Conservation (phyloP, 2,888 invertebrate genomes). For the Dryomyza anilis region DNA sequence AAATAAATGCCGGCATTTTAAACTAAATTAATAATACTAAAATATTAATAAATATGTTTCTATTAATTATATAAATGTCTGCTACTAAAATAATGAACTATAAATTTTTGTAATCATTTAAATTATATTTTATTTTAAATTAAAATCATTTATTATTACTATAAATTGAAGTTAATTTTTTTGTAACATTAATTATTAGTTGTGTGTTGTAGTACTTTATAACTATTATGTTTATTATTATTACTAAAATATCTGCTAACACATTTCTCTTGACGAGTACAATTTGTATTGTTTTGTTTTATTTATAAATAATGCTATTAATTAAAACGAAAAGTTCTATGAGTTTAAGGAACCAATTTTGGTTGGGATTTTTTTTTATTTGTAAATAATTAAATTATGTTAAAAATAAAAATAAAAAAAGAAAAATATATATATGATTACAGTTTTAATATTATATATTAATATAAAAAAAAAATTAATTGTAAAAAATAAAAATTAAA, state of each 20-base stretch:
- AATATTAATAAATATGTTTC: background rate
- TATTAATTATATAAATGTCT: background rate
- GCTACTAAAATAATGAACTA: background rate
- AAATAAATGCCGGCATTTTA: too few relatives aligned
- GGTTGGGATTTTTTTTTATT: too few relatives aligned
- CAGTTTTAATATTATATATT: too few relatives aligned
- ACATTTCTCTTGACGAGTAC: constrained; percentile 57
- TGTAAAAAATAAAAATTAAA: too few relatives aligned
- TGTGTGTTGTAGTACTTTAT: constrained; percentile 32
- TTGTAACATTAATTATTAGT: constrained; percentile 14
- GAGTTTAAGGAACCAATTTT: too few relatives aligned
- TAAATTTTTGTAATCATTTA: background rate
- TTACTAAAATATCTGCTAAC: constrained; percentile 42
- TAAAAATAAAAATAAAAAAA: too few relatives aligned
- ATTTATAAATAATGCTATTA: too few relatives aligned
- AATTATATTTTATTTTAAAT: background rate
- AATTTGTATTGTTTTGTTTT: too few relatives aligned
- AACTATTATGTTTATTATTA: constrained; percentile 24
- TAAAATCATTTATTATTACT: background rate
- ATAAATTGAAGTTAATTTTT: background rate
- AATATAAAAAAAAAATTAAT: too few relatives aligned
- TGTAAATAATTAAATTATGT: too few relatives aligned
- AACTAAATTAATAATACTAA: too few relatives aligned
- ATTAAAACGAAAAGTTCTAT: background rate
- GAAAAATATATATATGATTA: too few relatives aligned